Percentiles rank a stretch among this genome's conserved stretches.
Conservation (phyloP, 2,888 invertebrate species). For the Halictus quadricinctus region DNA sequence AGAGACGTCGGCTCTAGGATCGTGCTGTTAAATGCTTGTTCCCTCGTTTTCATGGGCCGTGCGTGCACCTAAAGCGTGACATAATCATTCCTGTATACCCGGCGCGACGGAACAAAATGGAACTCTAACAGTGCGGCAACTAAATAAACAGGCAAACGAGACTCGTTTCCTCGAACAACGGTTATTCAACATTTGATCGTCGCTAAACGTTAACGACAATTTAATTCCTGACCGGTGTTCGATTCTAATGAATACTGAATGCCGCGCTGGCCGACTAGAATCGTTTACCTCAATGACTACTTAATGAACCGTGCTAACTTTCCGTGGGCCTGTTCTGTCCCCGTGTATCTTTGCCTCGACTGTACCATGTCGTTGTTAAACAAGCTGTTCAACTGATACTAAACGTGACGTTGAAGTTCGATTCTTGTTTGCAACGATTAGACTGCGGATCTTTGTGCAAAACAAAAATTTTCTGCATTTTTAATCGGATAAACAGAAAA, state of each 20-base stretch:
- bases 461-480: too few relatives aligned
- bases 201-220: constrained; percentile 5
- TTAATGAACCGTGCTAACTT: neutral
- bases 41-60: too few relatives aligned
- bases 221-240: neutral
- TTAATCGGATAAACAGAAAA: too few relatives aligned
- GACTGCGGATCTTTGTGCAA: too few relatives aligned
- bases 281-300: constrained; percentile 2
- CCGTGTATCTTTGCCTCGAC: neutral
- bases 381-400: neutral
- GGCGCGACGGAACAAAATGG: neutral
- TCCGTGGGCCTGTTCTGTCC: neutral
- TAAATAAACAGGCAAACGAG: neutral
- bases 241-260: constrained; percentile 5
- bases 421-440: neutral
- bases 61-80: too few relatives aligned
- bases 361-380: neutral
- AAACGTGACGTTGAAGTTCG: neutral
- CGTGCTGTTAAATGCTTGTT: too few relatives aligned
- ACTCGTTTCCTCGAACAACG: neutral
- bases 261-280: neutral
- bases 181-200: neutral
- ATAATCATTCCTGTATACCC: neutral
- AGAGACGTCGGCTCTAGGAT: too few relatives aligned
- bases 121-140: neutral